Evolutionary conservation across 2,113 vertebrate species (phyloP).

Genomic region (Ptilonorhynchus violaceus): DNA sequence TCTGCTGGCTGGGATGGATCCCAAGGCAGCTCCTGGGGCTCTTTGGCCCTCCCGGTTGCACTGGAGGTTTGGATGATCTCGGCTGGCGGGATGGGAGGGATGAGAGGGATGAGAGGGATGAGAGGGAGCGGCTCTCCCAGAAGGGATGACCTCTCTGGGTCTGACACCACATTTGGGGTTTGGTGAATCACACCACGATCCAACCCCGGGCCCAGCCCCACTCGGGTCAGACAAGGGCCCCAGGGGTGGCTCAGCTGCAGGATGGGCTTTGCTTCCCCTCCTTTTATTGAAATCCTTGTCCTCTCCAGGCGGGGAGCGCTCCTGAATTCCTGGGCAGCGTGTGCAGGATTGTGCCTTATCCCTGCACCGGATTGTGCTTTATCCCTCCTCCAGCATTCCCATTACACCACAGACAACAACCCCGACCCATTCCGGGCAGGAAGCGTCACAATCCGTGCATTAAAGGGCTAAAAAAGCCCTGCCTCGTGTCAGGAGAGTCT

Average conservation of each 20-base stretch:
- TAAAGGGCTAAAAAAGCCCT: constrained; percentile 10
- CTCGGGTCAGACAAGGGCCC: not conserved
- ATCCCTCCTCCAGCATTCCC: not conserved
- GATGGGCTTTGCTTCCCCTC: not conserved
- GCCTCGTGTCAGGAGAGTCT: constrained; percentile 30
- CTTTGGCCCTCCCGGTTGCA: not conserved
- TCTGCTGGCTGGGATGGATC: not conserved
- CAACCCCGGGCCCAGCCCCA: not conserved
- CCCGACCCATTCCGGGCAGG: not conserved
- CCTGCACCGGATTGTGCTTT: no score
- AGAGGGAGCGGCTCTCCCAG: not conserved
- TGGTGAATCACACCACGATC: not conserved
- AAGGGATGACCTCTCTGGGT: not conserved
- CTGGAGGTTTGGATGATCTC: not conserved
- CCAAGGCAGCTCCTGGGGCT: not conserved
- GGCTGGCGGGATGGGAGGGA: not conserved
- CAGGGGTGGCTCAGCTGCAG: not conserved
- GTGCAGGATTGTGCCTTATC: not conserved
- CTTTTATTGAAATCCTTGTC: not conserved
- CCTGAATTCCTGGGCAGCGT: not conserved
- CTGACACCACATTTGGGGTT: not conserved
- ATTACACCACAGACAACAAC: constrained; percentile 17
- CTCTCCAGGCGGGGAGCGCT: not conserved
- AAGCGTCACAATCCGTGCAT: constrained; percentile 26
- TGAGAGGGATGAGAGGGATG: not conserved